These are phyloP conservation scores for Acrobasis repandana DNA, from an alignment of 2,888 invertebrate species.

Conservation along the genomic window DNA sequence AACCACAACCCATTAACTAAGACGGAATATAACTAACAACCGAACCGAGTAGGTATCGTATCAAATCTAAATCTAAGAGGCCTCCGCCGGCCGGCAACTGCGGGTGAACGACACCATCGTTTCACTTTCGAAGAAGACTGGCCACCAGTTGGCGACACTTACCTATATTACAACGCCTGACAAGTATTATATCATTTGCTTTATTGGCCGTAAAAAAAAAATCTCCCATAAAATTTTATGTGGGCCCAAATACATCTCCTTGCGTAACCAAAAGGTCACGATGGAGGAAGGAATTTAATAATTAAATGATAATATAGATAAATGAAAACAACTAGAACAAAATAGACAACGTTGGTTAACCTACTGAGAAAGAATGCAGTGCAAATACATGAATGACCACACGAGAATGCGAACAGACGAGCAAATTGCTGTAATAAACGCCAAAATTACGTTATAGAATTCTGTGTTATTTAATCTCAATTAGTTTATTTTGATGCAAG, in stretches of 20 bases:
- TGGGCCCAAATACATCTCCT: constrained; percentile 5
- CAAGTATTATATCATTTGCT: constrained; percentile 26
- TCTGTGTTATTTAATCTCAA: constrained; percentile 27
- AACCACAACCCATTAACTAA: constrained; percentile 9
- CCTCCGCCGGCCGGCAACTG: constrained; percentile 41
- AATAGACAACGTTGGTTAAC: constrained; percentile 23
- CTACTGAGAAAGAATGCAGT: constrained; percentile 21
- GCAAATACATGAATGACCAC: constrained; percentile 19
- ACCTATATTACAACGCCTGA: constrained; percentile 47
- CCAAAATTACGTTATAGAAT: constrained; percentile 28
- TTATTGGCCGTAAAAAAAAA: constrained; percentile 7
- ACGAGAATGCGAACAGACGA: constrained; percentile 22
- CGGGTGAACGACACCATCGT: constrained; percentile 64
- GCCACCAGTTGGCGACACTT: constrained; percentile 66
- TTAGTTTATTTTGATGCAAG: constrained; percentile 31
- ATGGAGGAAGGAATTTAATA: not conserved
- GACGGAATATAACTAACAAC: constrained; percentile 18
- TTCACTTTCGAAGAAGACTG: constrained; percentile 64
- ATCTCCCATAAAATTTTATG: not conserved
- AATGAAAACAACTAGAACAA: not conserved
- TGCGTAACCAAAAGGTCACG: not conserved
- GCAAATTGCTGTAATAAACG: constrained; percentile 27
- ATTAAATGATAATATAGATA: not conserved
- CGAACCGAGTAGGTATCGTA: constrained; percentile 18
- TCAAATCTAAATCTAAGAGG: constrained; percentile 25